Evolutionary conservation across 2,888 invertebrate genomes (phyloP).

Genomic region (Nomada fucata): DNA sequence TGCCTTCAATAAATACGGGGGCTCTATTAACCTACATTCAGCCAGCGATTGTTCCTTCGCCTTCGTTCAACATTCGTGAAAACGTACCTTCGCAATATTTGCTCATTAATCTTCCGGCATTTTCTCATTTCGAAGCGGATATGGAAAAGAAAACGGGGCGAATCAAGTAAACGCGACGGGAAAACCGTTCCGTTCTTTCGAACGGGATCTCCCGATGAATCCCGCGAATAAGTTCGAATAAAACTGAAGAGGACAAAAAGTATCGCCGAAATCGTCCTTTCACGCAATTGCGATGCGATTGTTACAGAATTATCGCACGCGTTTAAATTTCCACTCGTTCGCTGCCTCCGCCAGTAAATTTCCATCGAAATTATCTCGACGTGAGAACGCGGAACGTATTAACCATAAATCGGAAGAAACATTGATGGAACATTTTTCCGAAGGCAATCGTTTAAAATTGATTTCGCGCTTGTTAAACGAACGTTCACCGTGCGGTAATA

Average conservation of each 20-base stretch:
- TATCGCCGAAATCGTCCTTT: not conserved
- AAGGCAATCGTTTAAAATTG: too few relatives aligned
- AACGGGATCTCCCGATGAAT: not conserved
- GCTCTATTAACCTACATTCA: slow-evolving; percentile 16
- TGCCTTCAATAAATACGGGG: slow-evolving; percentile 10
- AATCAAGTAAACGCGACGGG: not conserved
- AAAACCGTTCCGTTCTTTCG: not conserved
- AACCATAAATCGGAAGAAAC: not conserved
- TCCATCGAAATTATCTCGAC: not conserved
- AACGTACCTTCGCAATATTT: slow-evolving; percentile 18
- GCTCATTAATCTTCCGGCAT: slow-evolving; percentile 9
- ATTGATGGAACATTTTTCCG: too few relatives aligned
- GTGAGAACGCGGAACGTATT: not conserved
- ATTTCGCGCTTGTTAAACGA: too few relatives aligned
- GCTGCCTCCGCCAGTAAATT: not conserved
- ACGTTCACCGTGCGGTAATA: too few relatives aligned
- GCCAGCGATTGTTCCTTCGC: not conserved
- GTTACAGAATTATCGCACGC: not conserved
- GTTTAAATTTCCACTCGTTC: not conserved
- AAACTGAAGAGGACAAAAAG: not conserved
- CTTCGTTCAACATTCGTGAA: slow-evolving; percentile 11
- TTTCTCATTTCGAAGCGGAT: slow-evolving; percentile 2
- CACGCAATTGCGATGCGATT: not conserved
- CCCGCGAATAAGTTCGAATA: not conserved
- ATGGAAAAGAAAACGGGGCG: not conserved